Evolutionary conservation across 2,888 invertebrate species (phyloP).

Genomic region (Hirudinaria manillensis): DNA sequence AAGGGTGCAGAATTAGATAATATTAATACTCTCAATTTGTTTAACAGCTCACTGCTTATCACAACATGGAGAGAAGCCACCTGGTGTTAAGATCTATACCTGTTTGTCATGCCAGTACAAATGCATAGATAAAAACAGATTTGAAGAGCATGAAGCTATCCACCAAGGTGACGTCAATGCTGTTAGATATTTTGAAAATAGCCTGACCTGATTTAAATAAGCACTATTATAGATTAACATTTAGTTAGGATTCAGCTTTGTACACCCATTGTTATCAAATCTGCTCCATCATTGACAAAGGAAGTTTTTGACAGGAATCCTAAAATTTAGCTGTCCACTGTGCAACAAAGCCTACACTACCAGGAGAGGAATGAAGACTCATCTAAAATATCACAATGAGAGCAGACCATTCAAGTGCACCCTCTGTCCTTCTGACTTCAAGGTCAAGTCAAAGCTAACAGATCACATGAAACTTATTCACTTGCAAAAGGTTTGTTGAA

Average conservation of each 20-base stretch:
- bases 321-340: slow-evolving; percentile 34
- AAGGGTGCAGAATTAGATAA: too few relatives aligned
- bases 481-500: slow-evolving; percentile 33
- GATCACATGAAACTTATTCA: slow-evolving; percentile 40
- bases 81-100: slow-evolving; percentile 36
- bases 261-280: neutral
- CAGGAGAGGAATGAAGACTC: slow-evolving; percentile 38
- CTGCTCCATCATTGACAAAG: neutral
- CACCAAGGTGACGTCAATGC: slow-evolving; percentile 34
- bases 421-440: slow-evolving; percentile 38
- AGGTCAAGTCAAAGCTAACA: slow-evolving; percentile 37
- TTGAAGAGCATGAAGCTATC: slow-evolving; percentile 39
- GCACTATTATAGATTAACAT: too few relatives aligned
- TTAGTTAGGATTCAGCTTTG: neutral
- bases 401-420: slow-evolving; percentile 37
- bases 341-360: slow-evolving; percentile 40
- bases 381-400: slow-evolving; percentile 40
- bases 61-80: slow-evolving; percentile 36
- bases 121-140: slow-evolving; percentile 39
- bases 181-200: neutral
- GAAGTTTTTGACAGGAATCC: slow-evolving; percentile 29
- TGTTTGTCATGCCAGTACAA: slow-evolving; percentile 37
- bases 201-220: neutral
- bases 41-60: slow-evolving; percentile 38
- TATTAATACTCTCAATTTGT: too few relatives aligned